Conservation (phyloP, 2,888 invertebrate genomes). For the Hemithea aestivaria region DNA sequence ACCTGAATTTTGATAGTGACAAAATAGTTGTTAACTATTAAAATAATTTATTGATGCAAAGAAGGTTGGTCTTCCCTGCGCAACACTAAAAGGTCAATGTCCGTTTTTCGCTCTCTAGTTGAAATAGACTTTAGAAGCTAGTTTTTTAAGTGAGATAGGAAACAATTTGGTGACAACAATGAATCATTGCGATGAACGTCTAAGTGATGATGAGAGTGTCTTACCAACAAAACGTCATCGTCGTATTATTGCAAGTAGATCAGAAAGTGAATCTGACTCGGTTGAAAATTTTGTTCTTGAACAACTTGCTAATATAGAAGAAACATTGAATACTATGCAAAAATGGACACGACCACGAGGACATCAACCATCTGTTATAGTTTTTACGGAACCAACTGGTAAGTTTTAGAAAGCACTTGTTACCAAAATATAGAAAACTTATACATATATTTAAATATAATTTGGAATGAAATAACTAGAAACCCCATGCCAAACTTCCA, state of each 20-base stretch:
- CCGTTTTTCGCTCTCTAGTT: constrained; percentile 8
- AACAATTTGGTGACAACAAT: too few species aligned
- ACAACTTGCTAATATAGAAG: not conserved
- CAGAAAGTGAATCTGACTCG: constrained; percentile 1
- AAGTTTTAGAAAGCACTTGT: not conserved
- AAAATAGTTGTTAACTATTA: constrained; percentile 1
- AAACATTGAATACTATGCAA: not conserved
- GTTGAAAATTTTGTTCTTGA: not conserved
- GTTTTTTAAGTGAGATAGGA: not conserved
- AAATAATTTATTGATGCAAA: constrained; percentile 1
- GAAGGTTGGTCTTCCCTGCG: constrained; percentile 1
- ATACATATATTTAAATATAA: not conserved
- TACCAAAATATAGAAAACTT: not conserved
- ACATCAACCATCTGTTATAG: constrained; percentile 3
- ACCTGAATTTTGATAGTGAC: not conserved
- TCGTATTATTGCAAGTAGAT: not conserved
- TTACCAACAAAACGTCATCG: not conserved
- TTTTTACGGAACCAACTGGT: constrained; percentile 4
- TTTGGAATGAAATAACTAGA: not conserved
- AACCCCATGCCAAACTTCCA: not conserved
- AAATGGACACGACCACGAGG: constrained; percentile 2
- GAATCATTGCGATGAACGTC: too few species aligned
- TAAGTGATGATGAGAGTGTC: constrained; percentile 1
- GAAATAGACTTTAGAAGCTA: constrained; percentile 8
- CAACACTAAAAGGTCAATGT: constrained; percentile 1